Percentiles rank a stretch among this genome's conserved stretches.
Conservation (phyloP, 2,113 vertebrate species). For the Leiothrix lutea region DNA sequence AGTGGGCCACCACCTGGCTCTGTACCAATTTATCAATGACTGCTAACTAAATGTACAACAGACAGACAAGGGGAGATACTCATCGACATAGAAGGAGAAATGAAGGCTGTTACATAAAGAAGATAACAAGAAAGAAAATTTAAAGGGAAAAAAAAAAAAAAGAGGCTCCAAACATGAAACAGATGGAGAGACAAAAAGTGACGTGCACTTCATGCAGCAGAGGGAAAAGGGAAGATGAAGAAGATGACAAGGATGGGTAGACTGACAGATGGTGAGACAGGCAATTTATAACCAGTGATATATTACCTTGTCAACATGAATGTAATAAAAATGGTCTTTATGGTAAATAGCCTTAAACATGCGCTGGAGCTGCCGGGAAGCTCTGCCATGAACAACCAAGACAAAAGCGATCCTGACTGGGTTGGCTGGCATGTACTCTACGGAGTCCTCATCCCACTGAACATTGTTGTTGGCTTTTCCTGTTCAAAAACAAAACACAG, state of each 20-base stretch:
- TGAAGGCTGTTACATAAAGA: not conserved
- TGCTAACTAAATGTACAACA: not conserved
- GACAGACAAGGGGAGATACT: not conserved
- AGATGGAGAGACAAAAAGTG: not conserved
- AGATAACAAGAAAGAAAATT: not conserved
- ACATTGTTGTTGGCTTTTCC: constrained; percentile 92
- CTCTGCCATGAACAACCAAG: constrained; percentile 93
- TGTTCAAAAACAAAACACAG: constrained; percentile 71
- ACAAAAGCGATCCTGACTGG: constrained; percentile 94
- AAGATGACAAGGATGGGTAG: not conserved
- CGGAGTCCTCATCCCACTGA: constrained; percentile 94
- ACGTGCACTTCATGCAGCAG: not conserved
- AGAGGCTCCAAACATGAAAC: not conserved
- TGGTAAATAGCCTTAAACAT: constrained; percentile 99
- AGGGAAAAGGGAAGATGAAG: not conserved
- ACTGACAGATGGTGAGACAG: not conserved
- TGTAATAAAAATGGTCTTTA: constrained; percentile 94
- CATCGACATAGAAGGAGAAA: not conserved
- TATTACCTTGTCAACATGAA: constrained; percentile 96
- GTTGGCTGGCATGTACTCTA: constrained; percentile 83
- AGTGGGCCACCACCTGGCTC: not conserved
- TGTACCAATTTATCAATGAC: not conserved
- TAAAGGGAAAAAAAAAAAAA: not conserved
- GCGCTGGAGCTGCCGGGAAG: constrained; percentile 92
- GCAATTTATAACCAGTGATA: constrained; percentile 44